Evolutionary conservation across 1,140 invertebrate species (phyloP).

Genomic region (Venustaconcha ellipsiformis): DNA sequence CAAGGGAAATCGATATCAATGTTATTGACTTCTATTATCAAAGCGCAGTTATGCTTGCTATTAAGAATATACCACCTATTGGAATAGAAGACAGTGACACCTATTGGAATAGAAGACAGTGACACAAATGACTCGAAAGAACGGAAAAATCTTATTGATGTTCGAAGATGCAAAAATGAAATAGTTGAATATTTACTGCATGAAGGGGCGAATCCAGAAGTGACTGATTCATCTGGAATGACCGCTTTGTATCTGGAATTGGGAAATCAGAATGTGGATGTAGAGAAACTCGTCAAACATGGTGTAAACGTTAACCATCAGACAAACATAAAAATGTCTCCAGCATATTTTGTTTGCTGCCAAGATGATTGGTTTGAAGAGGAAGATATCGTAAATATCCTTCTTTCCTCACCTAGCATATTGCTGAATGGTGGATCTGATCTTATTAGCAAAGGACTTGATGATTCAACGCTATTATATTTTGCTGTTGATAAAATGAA

Average conservation of each 20-base stretch:
- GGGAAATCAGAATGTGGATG: not conserved
- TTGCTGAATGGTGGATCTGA: slow-evolving; percentile 5
- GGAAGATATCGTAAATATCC: not conserved
- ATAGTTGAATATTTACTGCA: slow-evolving; percentile 9
- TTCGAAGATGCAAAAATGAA: too few relatives aligned
- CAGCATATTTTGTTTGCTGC: slow-evolving; percentile 5
- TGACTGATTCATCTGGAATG: slow-evolving; percentile 3
- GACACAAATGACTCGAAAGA: not conserved
- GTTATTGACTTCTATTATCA: not conserved
- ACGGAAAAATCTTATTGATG: too few relatives aligned
- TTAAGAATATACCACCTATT: not conserved
- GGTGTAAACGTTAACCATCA: not conserved
- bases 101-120: not conserved
- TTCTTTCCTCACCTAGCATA: not conserved
- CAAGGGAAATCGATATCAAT: slow-evolving; percentile 6
- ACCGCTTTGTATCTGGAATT: not conserved
- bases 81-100: too few relatives aligned
- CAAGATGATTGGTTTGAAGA: not conserved
- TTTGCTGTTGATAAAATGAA: not conserved
- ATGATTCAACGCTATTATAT: slow-evolving; percentile 4
- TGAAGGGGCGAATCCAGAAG: slow-evolving; percentile 15
- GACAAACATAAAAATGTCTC: slow-evolving; percentile 4
- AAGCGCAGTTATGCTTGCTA: slow-evolving; percentile 8
- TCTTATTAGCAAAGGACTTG: slow-evolving; percentile 2
- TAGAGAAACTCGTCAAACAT: slow-evolving; percentile 1